Base-by-base conservation (phyloP, 2,797 vertebrate genomes). In the Alfaro cultratus region DNA sequence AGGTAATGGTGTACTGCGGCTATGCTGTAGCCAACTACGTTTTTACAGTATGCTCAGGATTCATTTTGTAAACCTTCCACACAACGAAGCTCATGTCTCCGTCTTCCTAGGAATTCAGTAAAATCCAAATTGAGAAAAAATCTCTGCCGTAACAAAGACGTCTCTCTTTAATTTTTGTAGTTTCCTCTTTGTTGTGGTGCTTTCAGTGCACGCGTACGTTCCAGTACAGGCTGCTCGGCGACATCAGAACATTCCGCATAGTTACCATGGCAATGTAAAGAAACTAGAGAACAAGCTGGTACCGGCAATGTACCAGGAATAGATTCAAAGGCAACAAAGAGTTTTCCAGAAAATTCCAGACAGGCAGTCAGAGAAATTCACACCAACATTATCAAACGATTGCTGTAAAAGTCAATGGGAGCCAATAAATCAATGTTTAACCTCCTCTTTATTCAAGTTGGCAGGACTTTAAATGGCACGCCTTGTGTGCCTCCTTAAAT, bases 391-490 rank as follows among this genome's bases (percentile, higher is more conserved):
- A 74, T 13, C 53, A 67, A 13, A 23, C 15, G 5, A 71, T 43
- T 74, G 36, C 76, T 71, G 16, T 41, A 18, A 29, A 74, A 80
- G 77, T 73, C 67, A 73, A 21, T 47, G 3, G 39, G 77, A 83
- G 68, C 55, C 71, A 79, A 74, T 70, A 75, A 79, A 76, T 83
- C 70, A 46, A 8, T 64, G 49, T 76, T 82, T 75, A 83, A 79
- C 78, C 77, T 76, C 18, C 2, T 70, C 57, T 53, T 73, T 73
- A 80, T 85, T 80, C 68, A 45, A 55, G 13, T 2, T 47, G 57
- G 62, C 77, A 23, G 82, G 47, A 53, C 81, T 79, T 74, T 70
- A 51, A 82, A 70, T 8, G 51, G 39, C 36, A 31, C n/a, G 15
- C 70, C 67, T 74, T 29, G 9, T 29, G 12, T 77, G 78, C 5